phyloP scores from a whole-genome alignment of 2,888 invertebrate genomes.

The Leptarthrus brevirostris region DNA sequence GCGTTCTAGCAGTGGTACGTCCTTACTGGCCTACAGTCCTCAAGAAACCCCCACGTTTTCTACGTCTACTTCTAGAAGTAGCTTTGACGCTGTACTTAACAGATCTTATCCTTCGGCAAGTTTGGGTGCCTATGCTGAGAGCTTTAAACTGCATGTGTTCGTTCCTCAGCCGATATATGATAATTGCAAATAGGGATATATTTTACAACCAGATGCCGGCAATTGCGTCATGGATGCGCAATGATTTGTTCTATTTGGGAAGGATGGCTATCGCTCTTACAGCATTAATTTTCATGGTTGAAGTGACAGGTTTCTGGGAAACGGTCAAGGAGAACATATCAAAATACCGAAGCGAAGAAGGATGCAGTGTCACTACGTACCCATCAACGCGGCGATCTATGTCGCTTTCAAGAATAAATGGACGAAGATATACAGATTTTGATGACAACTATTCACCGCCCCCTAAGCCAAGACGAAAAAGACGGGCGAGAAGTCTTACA shows the following conservation, averaged over 20 bases:
- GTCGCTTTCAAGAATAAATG: neutral
- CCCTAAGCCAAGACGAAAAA: neutral
- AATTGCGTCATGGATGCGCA: neutral
- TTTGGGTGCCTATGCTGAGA: neutral
- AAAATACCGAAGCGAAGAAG: neutral
- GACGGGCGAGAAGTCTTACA: neutral
- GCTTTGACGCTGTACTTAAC: neutral
- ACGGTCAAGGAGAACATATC: neutral
- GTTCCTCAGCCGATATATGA: constrained; percentile 4
- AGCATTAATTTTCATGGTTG: neutral
- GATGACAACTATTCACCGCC: neutral
- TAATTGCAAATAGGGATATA: constrained; percentile 2
- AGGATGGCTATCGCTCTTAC: neutral
- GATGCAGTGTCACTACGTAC: neutral
- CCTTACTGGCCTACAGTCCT: constrained; percentile 4
- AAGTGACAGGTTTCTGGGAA: neutral
- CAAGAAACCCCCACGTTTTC: neutral
- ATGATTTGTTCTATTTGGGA: neutral
- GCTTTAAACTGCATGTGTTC: neutral
- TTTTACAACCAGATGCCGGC: neutral
- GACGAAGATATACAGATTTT: neutral
- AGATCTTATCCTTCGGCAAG: neutral
- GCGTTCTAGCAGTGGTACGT: neutral
- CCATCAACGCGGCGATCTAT: neutral
- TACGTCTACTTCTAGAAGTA: neutral